A percentile compares a stretch with the other conserved stretches of the same genome.
These are phyloP conservation scores for Drosophila paranaensis DNA, from an alignment of 2,888 invertebrate genomes.

Conservation along the genomic window DNA sequence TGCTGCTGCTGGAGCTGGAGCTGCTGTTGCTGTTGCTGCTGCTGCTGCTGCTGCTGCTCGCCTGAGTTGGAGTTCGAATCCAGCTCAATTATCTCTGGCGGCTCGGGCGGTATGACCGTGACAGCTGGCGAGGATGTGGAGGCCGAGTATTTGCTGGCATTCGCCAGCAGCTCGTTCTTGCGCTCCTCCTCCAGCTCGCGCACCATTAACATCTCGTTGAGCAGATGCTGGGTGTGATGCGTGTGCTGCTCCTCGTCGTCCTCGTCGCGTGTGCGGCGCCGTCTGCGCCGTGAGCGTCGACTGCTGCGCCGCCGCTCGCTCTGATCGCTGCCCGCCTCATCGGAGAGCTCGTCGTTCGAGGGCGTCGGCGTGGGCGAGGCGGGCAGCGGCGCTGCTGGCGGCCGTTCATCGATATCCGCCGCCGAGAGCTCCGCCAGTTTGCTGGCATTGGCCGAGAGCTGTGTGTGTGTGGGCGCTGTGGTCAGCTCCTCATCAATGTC, in stretches of 20 bases:
- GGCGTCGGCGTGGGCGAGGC: slow-evolving; percentile 75
- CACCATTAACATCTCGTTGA: slow-evolving; percentile 81
- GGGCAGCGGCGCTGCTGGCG: slow-evolving; percentile 82
- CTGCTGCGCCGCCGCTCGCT: slow-evolving; percentile 52
- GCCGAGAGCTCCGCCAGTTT: slow-evolving; percentile 68
- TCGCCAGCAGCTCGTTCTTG: slow-evolving; percentile 76
- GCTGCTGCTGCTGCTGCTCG: slow-evolving; percentile 43
- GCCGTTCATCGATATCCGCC: slow-evolving; percentile 79
- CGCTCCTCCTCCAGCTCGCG: slow-evolving; percentile 81
- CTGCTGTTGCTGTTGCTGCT: slow-evolving; percentile 35
- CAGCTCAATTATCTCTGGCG: slow-evolving; percentile 83
- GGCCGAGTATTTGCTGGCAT: slow-evolving; percentile 77
- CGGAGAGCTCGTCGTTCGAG: slow-evolving; percentile 72
- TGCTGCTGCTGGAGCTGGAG: slow-evolving; percentile 32
- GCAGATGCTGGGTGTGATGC: slow-evolving; percentile 80
- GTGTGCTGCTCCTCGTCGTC: slow-evolving; percentile 79
- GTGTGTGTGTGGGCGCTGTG: slow-evolving; percentile 75
- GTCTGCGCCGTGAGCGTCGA: slow-evolving; percentile 54
- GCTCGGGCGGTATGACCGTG: slow-evolving; percentile 77
- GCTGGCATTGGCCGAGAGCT: slow-evolving; percentile 64
- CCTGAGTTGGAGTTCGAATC: slow-evolving; percentile 82
- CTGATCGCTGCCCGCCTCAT: slow-evolving; percentile 59
- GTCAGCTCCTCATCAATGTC: slow-evolving; percentile 82
- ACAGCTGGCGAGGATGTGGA: slow-evolving; percentile 81
- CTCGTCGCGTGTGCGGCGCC: slow-evolving; percentile 57